A percentile compares a stretch with the other conserved stretches of the same genome.
Evolutionary conservation across 1,140 invertebrate species (phyloP).

Genomic region (Lanistes nyassanus): DNA sequence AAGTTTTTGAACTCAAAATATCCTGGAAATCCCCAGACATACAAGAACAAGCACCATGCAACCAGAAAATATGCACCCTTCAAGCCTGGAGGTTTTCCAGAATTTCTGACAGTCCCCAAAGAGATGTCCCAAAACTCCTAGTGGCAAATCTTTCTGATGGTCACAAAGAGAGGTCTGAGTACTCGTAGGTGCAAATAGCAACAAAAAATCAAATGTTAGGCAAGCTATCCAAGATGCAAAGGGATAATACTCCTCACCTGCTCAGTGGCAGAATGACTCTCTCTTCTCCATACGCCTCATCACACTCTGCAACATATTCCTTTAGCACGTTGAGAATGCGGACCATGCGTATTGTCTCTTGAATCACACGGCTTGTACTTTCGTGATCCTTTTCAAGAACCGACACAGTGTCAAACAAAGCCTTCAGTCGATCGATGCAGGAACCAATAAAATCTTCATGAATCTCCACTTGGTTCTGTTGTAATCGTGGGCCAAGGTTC

Average conservation of each 20-base stretch:
- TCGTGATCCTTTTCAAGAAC: slow-evolving; percentile 69
- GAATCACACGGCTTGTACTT: slow-evolving; percentile 70
- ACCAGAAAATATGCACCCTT: too few relatives aligned
- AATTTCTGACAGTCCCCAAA: too few relatives aligned
- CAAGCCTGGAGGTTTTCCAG: too few relatives aligned
- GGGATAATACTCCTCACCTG: slow-evolving; percentile 69
- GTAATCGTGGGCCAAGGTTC: slow-evolving; percentile 87
- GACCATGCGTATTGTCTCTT: slow-evolving; percentile 90
- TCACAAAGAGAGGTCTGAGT: too few relatives aligned
- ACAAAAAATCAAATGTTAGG: too few relatives aligned
- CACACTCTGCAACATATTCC: slow-evolving; percentile 96
- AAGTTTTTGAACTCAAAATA: too few relatives aligned
- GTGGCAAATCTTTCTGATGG: too few relatives aligned
- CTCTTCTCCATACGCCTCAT: slow-evolving; percentile 90
- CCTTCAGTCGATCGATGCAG: slow-evolving; percentile 85
- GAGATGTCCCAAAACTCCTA: too few relatives aligned
- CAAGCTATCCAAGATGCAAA: neutral
- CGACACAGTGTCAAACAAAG: slow-evolving; percentile 76
- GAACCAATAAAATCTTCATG: slow-evolving; percentile 93
- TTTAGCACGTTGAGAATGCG: slow-evolving; percentile 93
- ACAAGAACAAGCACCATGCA: too few relatives aligned
- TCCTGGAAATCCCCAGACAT: too few relatives aligned
- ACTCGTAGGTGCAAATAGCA: too few relatives aligned
- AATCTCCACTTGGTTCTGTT: slow-evolving; percentile 80
- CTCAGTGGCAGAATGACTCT: slow-evolving; percentile 88